These are phyloP conservation scores for Mamestra brassicae DNA, from an alignment of 2,888 invertebrate species.

Conservation along the genomic window DNA sequence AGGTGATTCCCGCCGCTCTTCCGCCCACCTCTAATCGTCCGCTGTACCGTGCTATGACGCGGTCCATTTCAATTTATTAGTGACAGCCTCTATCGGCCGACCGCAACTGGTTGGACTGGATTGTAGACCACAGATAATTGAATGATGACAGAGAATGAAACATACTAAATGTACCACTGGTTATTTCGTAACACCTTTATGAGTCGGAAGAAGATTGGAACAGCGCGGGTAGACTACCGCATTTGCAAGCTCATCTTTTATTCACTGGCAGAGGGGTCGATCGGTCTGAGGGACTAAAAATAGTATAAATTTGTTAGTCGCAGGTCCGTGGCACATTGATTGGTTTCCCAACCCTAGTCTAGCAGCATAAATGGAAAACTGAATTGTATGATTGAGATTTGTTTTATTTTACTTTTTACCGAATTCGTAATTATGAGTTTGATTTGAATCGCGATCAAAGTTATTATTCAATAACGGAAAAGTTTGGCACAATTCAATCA, in stretches of 20 bases:
- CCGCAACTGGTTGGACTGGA: constrained; percentile 39
- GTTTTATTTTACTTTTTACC: constrained; percentile 16
- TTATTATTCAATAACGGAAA: constrained; percentile 23
- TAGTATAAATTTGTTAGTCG: constrained; percentile 71
- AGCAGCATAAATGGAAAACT: constrained; percentile 60
- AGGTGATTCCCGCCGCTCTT: constrained; percentile 11
- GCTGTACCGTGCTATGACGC: constrained; percentile 15
- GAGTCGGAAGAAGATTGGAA: constrained; percentile 31
- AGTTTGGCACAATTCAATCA: constrained; percentile 5
- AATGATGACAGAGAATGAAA: constrained; percentile 8
- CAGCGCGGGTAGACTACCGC: constrained; percentile 53
- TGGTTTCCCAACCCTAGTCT: constrained; percentile 54
- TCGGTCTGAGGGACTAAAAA: constrained; percentile 69
- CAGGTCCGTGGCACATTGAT: constrained; percentile 61
- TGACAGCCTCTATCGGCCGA: constrained; percentile 12
- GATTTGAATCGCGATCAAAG: constrained; percentile 26
- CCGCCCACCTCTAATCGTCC: constrained; percentile 29
- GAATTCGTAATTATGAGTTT: constrained; percentile 24
- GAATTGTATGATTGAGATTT: constrained; percentile 34
- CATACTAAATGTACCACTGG: constrained; percentile 4
- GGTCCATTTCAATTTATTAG: constrained; percentile 56
- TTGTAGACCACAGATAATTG: constrained; percentile 23
- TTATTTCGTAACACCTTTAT: constrained; percentile 34
- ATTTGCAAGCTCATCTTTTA: constrained; percentile 79
- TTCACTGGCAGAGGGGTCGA: constrained; percentile 71